Conservation (phyloP, 1,140 invertebrate genomes). For the Tribolium madens region DNA sequence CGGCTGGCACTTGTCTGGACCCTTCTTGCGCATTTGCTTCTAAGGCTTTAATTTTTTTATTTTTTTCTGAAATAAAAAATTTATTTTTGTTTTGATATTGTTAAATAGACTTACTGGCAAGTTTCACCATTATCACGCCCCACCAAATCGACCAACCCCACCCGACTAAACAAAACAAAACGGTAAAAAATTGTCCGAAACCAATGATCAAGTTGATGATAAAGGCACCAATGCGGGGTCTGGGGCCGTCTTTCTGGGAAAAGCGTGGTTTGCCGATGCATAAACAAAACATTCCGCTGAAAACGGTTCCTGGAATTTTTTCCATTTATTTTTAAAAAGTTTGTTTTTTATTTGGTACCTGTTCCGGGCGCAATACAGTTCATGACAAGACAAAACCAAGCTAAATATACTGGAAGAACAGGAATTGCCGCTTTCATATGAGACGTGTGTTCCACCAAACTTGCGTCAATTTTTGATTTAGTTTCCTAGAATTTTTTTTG, state of each 20-base stretch:
- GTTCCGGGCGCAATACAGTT: constrained; percentile 89
- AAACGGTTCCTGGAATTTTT: constrained; percentile 79
- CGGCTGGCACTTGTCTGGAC: constrained; percentile 38
- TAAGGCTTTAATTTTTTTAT: constrained; percentile 59
- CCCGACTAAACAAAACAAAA: constrained; percentile 94
- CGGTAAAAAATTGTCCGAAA: constrained; percentile 88
- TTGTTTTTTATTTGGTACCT: constrained; percentile 69
- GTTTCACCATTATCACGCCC: constrained; percentile 89
- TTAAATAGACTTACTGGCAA: constrained; percentile 74
- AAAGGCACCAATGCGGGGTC: constrained; percentile 80
- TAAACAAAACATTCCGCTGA: constrained; percentile 87
- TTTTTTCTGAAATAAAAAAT: constrained; percentile 56
- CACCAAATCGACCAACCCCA: constrained; percentile 99
- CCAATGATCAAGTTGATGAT: constrained; percentile 89
- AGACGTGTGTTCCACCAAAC: constrained; percentile 83
- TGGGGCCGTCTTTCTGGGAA: constrained; percentile 77
- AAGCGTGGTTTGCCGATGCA: constrained; percentile 91
- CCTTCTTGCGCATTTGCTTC: constrained; percentile 51
- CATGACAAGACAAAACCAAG: constrained; percentile 87
- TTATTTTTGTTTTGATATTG: background rate
- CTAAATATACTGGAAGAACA: constrained; percentile 83
- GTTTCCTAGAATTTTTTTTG: constrained; percentile 71
- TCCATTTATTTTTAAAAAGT: background rate
- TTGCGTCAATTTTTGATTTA: constrained; percentile 82
- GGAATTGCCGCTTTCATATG: constrained; percentile 91